Percentiles rank a stretch among this genome's conserved stretches.
Conservation (phyloP, 2,797 vertebrate species). For the Bradypodion pumilum region DNA sequence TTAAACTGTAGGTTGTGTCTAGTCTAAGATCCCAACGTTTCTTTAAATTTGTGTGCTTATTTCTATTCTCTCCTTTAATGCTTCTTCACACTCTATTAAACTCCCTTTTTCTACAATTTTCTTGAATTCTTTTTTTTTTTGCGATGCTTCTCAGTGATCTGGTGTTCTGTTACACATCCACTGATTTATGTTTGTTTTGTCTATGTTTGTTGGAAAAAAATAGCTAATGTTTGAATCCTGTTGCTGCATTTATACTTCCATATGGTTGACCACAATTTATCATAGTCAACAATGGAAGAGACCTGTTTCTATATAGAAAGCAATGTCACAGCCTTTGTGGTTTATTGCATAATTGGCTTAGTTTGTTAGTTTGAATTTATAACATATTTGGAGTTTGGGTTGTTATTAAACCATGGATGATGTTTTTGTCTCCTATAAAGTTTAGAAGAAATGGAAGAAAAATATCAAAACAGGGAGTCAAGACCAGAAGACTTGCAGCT, state of each 20-base stretch:
- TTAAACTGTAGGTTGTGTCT: constrained; percentile 22
- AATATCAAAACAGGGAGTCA: constrained; percentile 95
- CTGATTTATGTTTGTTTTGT: constrained; percentile 32
- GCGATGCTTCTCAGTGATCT: constrained; percentile 45
- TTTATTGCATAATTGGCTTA: constrained; percentile 25
- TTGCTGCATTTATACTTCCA: background rate
- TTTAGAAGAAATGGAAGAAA: constrained; percentile 96
- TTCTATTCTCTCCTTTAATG: constrained; percentile 79
- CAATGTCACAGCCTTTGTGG: constrained; percentile 3
- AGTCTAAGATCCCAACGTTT: background rate
- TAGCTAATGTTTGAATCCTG: background rate
- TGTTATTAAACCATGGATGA: constrained; percentile 63
- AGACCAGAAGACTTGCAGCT: constrained; percentile 93
- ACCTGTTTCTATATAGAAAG: background rate
- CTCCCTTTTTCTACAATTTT: constrained; percentile 29
- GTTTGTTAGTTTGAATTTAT: constrained; percentile 30
- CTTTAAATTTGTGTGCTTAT: constrained; percentile 54
- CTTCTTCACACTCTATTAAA: constrained; percentile 65
- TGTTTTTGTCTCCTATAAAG: constrained; percentile 80
- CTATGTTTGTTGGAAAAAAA: constrained; percentile 10
- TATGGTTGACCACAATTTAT: background rate
- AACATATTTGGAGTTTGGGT: constrained; percentile 17
- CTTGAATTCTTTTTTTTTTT: constrained; percentile 46
- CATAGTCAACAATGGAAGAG: background rate
- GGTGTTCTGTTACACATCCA: constrained; percentile 34